Percentiles rank a stretch among this genome's conserved stretches.
These are phyloP conservation scores for Aphaenogaster floridana DNA, from an alignment of 1,140 invertebrate genomes.

Conservation along the genomic window DNA sequence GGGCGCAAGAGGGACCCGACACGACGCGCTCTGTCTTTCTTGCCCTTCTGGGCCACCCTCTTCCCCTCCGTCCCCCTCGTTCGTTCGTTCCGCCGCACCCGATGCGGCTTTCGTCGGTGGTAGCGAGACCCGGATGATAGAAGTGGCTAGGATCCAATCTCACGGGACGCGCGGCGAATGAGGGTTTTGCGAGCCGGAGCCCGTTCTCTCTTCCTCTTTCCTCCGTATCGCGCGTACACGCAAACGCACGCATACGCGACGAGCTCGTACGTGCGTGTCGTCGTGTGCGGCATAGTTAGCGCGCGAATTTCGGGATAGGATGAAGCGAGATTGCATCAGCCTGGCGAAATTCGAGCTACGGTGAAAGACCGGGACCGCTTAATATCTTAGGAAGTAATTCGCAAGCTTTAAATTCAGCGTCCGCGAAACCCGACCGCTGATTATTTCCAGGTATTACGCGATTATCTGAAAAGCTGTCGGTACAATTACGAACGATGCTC, in stretches of 20 bases:
- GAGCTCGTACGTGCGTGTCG: not conserved
- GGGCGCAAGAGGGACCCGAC: slow-evolving; percentile 45
- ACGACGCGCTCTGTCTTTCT: slow-evolving; percentile 57
- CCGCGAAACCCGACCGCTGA: slow-evolving; percentile 10
- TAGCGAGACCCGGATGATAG: slow-evolving; percentile 73
- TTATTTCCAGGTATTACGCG: slow-evolving; percentile 46
- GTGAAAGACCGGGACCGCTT: slow-evolving; percentile 24
- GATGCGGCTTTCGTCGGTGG: slow-evolving; percentile 53
- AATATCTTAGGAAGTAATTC: slow-evolving; percentile 47
- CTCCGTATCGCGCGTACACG: slow-evolving; percentile 46
- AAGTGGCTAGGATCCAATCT: slow-evolving; percentile 79
- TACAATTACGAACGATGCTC: slow-evolving; percentile 6
- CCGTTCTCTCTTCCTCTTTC: slow-evolving; percentile 20
- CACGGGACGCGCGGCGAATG: slow-evolving; percentile 71
- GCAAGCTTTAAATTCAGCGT: slow-evolving; percentile 46
- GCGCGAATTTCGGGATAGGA: slow-evolving; percentile 53
- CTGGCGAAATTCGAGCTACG: slow-evolving; percentile 8
- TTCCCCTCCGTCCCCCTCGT: not conserved
- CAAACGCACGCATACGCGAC: slow-evolving; percentile 26
- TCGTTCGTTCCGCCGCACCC: slow-evolving; percentile 48
- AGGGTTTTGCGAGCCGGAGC: slow-evolving; percentile 66
- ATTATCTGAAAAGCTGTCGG: slow-evolving; percentile 24
- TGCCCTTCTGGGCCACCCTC: not conserved
- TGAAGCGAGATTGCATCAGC: slow-evolving; percentile 11
- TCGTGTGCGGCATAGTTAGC: slow-evolving; percentile 55